These are phyloP conservation scores for Luperina nickerlii DNA, from an alignment of 2,888 invertebrate species.

Conservation along the genomic window DNA sequence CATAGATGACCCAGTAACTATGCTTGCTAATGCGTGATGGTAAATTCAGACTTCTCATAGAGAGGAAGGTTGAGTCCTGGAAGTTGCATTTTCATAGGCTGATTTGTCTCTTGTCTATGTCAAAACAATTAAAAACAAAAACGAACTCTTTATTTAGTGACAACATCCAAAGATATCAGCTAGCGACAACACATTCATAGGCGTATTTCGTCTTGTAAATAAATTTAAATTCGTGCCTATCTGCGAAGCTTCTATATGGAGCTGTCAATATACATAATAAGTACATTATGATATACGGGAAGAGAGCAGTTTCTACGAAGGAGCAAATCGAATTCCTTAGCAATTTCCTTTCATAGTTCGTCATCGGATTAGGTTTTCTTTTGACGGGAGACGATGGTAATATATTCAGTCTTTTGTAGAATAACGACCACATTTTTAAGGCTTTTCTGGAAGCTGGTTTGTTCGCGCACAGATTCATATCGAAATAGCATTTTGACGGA, in stretches of 20 bases:
- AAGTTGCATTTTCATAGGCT: neutral
- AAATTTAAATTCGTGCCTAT: constrained; percentile 32
- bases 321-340: constrained; percentile 54
- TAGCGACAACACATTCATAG: constrained; percentile 8
- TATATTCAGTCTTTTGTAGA: neutral
- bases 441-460: neutral
- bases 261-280: constrained; percentile 43
- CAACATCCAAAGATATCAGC: neutral
- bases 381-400: constrained; percentile 19
- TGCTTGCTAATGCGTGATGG: too few species aligned
- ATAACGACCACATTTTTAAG: neutral
- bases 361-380: constrained; percentile 37
- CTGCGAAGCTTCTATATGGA: constrained; percentile 15
- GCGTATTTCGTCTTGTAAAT: constrained; percentile 23
- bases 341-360: constrained; percentile 62
- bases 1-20: too few species aligned
- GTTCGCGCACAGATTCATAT: neutral
- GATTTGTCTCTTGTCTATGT: neutral
- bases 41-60: too few species aligned
- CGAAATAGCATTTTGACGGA: neutral
- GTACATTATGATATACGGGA: constrained; percentile 46
- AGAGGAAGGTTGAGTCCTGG: neutral
- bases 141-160: neutral
- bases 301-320: constrained; percentile 29
- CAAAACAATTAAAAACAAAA: neutral